Conservation (phyloP, 2,888 invertebrate species). For the Tipula confusa region DNA sequence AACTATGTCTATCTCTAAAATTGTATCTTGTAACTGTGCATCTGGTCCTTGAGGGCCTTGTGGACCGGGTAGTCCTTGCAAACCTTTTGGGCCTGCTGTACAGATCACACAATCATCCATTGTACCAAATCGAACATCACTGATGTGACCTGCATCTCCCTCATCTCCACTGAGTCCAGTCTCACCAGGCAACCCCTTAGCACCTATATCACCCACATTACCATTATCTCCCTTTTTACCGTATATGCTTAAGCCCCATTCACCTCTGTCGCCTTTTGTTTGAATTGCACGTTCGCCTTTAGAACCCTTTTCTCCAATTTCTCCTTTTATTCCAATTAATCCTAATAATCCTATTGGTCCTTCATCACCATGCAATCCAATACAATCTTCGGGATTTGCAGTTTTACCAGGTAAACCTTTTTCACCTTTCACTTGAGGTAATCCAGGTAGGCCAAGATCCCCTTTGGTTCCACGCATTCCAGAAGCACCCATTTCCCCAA, state of each 20-base stretch:
- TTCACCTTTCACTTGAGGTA: neutral
- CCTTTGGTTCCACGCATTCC: neutral
- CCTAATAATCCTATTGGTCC: neutral
- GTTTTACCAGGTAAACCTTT: neutral
- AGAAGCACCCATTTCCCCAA: neutral
- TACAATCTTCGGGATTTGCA: neutral
- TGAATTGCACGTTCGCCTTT: neutral
- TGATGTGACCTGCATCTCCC: neutral
- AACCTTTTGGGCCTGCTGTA: neutral
- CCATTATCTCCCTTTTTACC: neutral
- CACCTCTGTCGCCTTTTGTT: neutral
- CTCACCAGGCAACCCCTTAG: neutral
- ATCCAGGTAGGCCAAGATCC: neutral
- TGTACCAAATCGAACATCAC: neutral
- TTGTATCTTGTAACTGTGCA: neutral
- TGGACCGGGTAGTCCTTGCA: neutral
- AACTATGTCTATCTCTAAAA: neutral
- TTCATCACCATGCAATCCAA: neutral
- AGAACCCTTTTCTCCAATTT: neutral
- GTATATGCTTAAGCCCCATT: neutral
- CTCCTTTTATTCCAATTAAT: neutral
- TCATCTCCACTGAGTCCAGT: neutral
- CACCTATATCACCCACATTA: neutral
- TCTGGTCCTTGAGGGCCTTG: neutral
- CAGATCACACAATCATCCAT: neutral